Base-by-base conservation (phyloP, 2,888 invertebrate genomes). In the Panorpa germanica region DNA sequence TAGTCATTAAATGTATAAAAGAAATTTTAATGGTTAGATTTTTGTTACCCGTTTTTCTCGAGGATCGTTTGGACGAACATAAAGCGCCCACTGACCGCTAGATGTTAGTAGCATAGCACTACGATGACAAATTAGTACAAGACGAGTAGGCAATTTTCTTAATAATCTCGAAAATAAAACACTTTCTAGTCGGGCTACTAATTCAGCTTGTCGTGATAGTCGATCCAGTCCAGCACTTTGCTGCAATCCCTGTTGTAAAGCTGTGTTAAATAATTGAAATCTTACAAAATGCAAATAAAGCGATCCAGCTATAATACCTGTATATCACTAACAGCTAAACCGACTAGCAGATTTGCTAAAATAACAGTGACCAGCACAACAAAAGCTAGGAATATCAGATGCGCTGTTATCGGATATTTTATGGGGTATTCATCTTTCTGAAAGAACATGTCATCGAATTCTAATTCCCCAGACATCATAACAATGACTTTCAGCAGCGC, bases 381-480 rank as follows among this genome's bases (percentile, higher is more conserved):
- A 49, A 83, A 85, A 25, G 67, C 61, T 3, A 81, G 49, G 38
- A 81, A 76, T 57, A 83, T 66, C 4, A 71, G 57, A 40, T 82
- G 81, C 0, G 81, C 66, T 0, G 82, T 81, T 7, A 69, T 62
- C 0, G 72, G 70, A 46, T 75, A 77, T 34, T 66, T 57, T 8
- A 75, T 61, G 25, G 56, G 51, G 2, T 51, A 52, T 2, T 53
- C 51, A 31, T 47, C 49, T 34, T 65, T 59, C 22, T 57, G 59
- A 40, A 75, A 81, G 47, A 82, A 83, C 37, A 82, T 74, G 41
- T 82, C 81, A 46, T 83, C 82, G 39, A 77, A 81, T 47, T 82
- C 82, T 28, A 83, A 48, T 49, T 85, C 83, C 0, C 83, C 83
- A 0, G 81, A 76, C 82, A 85, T 81, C 83, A 85, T 83, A 42